Evolutionary conservation across 2,888 invertebrate genomes (phyloP), one percentile per base, ranked within the genome.

Genomic region (Didymodactylos carnosus): DNA sequence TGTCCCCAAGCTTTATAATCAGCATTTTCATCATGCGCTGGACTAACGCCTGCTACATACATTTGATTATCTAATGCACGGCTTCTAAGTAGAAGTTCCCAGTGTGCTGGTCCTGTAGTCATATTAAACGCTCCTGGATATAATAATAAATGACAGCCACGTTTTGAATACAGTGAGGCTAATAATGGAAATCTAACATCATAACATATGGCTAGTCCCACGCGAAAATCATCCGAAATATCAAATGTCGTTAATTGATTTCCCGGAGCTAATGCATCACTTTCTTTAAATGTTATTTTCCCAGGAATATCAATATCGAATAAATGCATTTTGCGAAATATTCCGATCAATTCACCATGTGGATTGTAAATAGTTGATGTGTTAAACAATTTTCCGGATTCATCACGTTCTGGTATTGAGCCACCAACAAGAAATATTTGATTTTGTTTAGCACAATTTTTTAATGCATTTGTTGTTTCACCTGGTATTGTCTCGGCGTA

Each of bases 51-150:
- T 29, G 89, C 91, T 49, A 93, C 90, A 85, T 88, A 97, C 69
- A 92, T 75, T 85, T 94, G 94, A 82, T 91, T 90, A 84, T 95
- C 94, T 41, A 88, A 86, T 43, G 95, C 94, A 71, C 94, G 86
- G 0, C 88, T 87, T 69, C 90, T 86, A 75, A 88, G 89, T 25
- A 95, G 84, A 7, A 92, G 82, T 80, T 92, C 90, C 93, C 94
- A 97, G 83, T 95, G 94, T 73, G 88, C 85, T 0, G 94, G 93
- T 0, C 95, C 95, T 0, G 95, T 95, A 2, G 91, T 92, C 90
- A 91, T 91, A 84, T 93, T 95, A 84, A 95, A 95, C 2, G 94
- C 94, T 39, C 90, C 94, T 0, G 95, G 95, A 84, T 93, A 95
- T 35, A 95, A 85, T 39, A 95, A 84, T 78, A 94, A 82, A 73